Conservation (phyloP, 1,140 invertebrate species). For the Thaumatotibia leucotreta region DNA sequence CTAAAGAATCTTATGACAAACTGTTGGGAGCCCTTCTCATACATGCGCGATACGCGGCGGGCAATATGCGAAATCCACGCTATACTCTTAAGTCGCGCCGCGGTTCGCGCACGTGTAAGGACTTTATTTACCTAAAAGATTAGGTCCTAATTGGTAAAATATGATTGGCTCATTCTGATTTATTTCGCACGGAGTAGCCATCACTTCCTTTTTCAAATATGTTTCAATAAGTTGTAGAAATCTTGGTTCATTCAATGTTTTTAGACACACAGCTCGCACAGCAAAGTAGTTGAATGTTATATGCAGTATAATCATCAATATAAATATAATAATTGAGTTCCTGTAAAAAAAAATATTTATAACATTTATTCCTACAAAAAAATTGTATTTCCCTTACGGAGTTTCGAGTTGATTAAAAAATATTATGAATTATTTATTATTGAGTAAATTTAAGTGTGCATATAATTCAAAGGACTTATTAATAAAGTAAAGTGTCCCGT, state of each 20-base stretch:
- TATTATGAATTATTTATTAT: no score
- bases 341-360: constrained; percentile 70
- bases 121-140: constrained; percentile 35
- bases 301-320: constrained; percentile 87
- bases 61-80: no score
- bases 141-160: constrained; percentile 46
- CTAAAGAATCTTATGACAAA: no score
- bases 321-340: constrained; percentile 36
- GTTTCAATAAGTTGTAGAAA: constrained; percentile 73
- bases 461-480: no score
- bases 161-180: constrained; percentile 71
- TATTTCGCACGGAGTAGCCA: constrained; percentile 52
- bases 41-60: no score
- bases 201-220: constrained; percentile 61
- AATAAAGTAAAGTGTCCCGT: no score
- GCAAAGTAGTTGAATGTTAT: constrained; percentile 92
- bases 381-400: not conserved
- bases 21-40: no score
- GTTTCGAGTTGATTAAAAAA: no score
- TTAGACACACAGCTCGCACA: constrained; percentile 84
- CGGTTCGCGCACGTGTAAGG: no score
- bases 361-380: no score
- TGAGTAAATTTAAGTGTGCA: no score
- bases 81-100: no score
- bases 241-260: constrained; percentile 88